Evolutionary conservation across 2,797 vertebrate species (phyloP).

Genomic region (Paramormyrops hopkinsi): DNA sequence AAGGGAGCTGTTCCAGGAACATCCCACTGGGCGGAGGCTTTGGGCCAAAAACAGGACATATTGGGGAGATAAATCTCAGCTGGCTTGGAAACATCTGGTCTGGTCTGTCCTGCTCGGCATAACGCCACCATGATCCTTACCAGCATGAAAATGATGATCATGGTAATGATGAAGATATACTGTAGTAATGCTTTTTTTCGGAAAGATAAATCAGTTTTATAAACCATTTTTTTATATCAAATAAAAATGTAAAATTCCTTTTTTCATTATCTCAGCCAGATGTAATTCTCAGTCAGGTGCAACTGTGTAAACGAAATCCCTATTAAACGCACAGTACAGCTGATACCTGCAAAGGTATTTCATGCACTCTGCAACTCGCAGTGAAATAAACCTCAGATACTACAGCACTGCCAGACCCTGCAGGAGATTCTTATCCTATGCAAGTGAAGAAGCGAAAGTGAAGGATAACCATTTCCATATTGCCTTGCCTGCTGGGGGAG

Average conservation of each 20-base stretch:
- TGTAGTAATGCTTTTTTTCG: background rate
- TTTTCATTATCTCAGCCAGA: background rate
- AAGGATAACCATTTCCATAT: background rate
- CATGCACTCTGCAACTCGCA: background rate
- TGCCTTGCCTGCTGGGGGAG: background rate
- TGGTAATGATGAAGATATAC: background rate
- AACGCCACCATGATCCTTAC: background rate
- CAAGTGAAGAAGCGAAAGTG: background rate
- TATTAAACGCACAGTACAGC: background rate
- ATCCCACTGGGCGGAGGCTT: background rate
- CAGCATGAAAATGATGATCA: background rate
- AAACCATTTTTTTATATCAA: background rate
- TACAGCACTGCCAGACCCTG: background rate
- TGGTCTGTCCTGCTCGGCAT: background rate
- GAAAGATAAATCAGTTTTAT: background rate
- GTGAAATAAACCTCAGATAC: slow-evolving; percentile 11
- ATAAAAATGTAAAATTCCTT: background rate
- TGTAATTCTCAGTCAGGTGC: background rate
- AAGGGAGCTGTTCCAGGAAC: background rate
- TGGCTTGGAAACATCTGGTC: background rate
- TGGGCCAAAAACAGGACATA: background rate
- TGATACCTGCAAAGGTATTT: background rate
- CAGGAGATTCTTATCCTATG: background rate
- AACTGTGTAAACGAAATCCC: background rate
- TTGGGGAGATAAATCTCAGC: background rate